Evolutionary conservation across 2,888 invertebrate genomes (phyloP), one percentile per base, ranked within the genome.

Genomic region (Apamea monoglypha): DNA sequence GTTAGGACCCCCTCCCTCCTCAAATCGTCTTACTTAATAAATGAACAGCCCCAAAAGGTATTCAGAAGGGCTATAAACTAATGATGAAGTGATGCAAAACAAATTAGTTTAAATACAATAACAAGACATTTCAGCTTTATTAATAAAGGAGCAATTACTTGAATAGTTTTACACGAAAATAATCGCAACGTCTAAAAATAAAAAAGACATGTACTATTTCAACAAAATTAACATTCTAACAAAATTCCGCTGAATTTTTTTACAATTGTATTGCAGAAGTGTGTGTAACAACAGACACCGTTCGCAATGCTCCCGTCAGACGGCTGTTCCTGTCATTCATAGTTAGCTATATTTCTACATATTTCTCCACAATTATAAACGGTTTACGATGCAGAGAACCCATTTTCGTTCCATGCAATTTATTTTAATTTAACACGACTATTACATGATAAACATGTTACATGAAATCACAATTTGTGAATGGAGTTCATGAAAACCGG

Each of bases 321-420:
- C 91, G 83, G 87, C 88, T 91, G 91, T 72, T 85, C 76, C 64
- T 61, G 87, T 87, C 89, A 40, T 70, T 91, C 87, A 86, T 73
- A 80, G 83, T 86, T 86, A 76, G 78, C 32, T 76, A n/a, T 18
- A 67, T 40, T 64, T 63, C 56, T 61, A 18, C 25, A 61, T 72
- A 40, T 56, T 68, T 78, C 59, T 72, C 40, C 36, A 74, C 25
- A 21, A 29, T 59, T 66, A 47, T 73, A 76, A 75, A 74, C 79
- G 50, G 63, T 76, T 79, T 68, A 82, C 44, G 66, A 73, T 70
- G 47, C 59, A 68, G 21, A 66, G n/a, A 74, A 74, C 74, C 74
- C 29, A 71, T 64, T 86, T 69, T 50, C 56, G 61, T 79, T 87
- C 40, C 74, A 44, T 59, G 78, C 74, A 80, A 85, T 87, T 72